phyloP scores from a whole-genome alignment of 2,888 invertebrate genomes.

The Drosophila nr. medialis region DNA sequence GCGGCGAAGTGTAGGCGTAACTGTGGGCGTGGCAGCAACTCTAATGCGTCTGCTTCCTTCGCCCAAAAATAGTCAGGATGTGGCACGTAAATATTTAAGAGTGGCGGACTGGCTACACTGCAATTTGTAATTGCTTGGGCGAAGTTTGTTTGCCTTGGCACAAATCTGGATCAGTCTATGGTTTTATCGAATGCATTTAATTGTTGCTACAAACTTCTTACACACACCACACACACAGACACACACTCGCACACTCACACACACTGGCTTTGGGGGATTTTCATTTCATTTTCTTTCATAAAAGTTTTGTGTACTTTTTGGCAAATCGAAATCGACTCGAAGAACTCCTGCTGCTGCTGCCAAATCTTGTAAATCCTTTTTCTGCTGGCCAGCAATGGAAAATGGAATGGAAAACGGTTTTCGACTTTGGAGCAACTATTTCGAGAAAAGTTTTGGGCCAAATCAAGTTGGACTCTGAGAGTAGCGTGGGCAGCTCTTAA shows the following conservation, averaged over 20 bases:
- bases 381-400: conserved; percentile 45
- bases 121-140: conserved; percentile 46
- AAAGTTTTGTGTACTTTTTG: conserved; percentile 72
- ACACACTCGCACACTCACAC: conserved; percentile 2
- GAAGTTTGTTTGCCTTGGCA: conserved; percentile 26
- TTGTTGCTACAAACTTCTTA: conserved; percentile 64
- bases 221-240: conserved; percentile 14
- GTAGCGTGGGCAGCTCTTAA: conserved; percentile 7
- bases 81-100: conserved; percentile 44
- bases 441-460: conserved; percentile 57
- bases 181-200: conserved; percentile 65
- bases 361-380: conserved; percentile 64
- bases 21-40: conserved; percentile 16
- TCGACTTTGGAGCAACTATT: conserved; percentile 61
- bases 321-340: conserved; percentile 73
- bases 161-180: conserved; percentile 40
- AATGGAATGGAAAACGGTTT: conserved; percentile 60
- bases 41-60: conserved; percentile 26
- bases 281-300: conserved; percentile 73
- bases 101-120: conserved; percentile 21
- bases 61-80: conserved; percentile 5
- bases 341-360: conserved; percentile 19
- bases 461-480: conserved; percentile 29
- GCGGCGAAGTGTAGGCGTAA: conserved; percentile 28
- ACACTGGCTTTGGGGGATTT: conserved; percentile 58